Evolutionary conservation across 1,140 invertebrate species (phyloP).

Genomic region (Atta colombica): DNA sequence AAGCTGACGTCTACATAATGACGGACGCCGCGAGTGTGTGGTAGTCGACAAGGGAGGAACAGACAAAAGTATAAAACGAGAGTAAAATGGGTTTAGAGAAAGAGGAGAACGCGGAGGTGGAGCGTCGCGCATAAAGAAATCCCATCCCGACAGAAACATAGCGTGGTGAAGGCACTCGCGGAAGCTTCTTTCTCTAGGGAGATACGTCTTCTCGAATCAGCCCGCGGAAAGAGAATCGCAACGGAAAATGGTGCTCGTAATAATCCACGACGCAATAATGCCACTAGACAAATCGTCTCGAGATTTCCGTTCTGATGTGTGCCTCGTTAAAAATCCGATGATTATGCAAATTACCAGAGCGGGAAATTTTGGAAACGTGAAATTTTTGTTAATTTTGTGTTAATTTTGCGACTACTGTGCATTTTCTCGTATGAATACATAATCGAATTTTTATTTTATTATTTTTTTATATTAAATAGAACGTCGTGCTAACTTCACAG

Average conservation of each 20-base stretch:
- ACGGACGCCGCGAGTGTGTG: slow-evolving; percentile 15
- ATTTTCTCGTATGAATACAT: not conserved
- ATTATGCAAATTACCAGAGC: not conserved
- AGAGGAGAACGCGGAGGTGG: not conserved
- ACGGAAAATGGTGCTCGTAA: slow-evolving; percentile 55
- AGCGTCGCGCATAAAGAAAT: slow-evolving; percentile 59
- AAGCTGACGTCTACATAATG: slow-evolving; percentile 53
- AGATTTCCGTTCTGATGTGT: slow-evolving; percentile 36
- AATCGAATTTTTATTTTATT: not conserved
- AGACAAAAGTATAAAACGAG: slow-evolving; percentile 61
- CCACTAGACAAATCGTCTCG: slow-evolving; percentile 57
- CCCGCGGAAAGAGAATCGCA: slow-evolving; percentile 48
- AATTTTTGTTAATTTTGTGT: not conserved
- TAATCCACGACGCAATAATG: slow-evolving; percentile 58
- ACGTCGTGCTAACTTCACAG: no score
- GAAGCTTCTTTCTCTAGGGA: slow-evolving; percentile 50
- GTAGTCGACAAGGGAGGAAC: slow-evolving; percentile 52
- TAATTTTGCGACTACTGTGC: not conserved
- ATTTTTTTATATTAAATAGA: no score
- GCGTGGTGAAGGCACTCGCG: slow-evolving; percentile 33
- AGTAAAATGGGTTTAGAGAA: slow-evolving; percentile 50
- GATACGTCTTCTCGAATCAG: slow-evolving; percentile 58
- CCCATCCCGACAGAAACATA: slow-evolving; percentile 49
- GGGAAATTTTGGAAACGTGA: not conserved
- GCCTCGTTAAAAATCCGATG: slow-evolving; percentile 42